These are phyloP conservation scores for Tursiops truncatus DNA, from an alignment of 2,113 vertebrate species.

Conservation along the genomic window DNA sequence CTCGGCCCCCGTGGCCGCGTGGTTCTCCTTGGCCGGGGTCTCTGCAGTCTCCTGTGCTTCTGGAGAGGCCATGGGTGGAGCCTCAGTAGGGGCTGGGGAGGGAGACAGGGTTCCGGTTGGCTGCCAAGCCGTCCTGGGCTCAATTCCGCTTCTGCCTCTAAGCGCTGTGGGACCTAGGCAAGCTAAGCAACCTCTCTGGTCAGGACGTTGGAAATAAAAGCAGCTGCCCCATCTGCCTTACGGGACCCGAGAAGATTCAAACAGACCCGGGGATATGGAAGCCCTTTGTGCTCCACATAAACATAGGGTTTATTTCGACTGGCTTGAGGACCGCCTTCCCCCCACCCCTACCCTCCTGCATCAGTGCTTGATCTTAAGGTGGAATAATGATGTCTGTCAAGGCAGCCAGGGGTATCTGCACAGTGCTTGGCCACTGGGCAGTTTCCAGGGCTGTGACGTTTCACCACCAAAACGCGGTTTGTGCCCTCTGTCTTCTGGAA, in stretches of 20 bases:
- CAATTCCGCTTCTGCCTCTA: neutral
- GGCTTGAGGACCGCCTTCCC: neutral
- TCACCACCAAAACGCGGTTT: neutral
- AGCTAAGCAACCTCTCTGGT: neutral
- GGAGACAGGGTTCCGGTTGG: neutral
- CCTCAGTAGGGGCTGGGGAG: constrained; percentile 9
- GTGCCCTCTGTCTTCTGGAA: neutral
- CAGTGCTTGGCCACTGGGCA: too few relatives aligned
- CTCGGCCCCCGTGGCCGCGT: neutral
- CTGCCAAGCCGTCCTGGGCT: neutral
- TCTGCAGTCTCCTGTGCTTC: neutral
- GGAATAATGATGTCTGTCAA: neutral
- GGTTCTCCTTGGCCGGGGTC: constrained; percentile 35
- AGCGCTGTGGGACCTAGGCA: neutral
- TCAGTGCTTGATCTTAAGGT: neutral
- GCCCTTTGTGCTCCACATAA: neutral
- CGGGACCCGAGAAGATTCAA: neutral
- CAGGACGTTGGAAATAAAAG: neutral
- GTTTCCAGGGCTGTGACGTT: neutral
- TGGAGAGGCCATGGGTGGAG: neutral
- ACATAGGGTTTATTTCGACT: neutral
- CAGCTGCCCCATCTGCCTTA: neutral
- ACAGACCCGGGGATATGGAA: neutral
- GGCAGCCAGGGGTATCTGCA: neutral
- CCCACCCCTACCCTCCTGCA: neutral